These are phyloP conservation scores for Philypnodon macrostomus DNA, from an alignment of 2,797 vertebrate genomes.

Conservation along the genomic window DNA sequence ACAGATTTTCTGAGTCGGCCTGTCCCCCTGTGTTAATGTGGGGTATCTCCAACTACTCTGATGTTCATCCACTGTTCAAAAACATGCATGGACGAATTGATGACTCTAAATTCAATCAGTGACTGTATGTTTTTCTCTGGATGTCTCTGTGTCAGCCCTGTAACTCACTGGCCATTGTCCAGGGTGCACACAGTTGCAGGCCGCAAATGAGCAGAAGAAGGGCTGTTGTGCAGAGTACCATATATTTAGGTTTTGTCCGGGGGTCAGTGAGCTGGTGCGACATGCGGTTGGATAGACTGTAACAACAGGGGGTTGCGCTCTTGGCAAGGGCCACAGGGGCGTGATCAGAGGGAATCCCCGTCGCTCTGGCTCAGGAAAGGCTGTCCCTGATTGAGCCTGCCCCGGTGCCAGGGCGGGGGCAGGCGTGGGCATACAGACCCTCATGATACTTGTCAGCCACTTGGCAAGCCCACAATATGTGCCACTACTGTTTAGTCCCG, in stretches of 20 bases:
- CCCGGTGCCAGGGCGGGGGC: constrained; percentile 73
- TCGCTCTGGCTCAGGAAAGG: constrained; percentile 64
- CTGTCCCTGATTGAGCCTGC: constrained; percentile 63
- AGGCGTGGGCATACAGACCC: constrained; percentile 66
- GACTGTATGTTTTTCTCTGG: no score
- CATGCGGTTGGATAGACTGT: constrained; percentile 77
- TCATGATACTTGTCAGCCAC: constrained; percentile 72
- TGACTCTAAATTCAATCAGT: no score
- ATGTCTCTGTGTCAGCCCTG: no score
- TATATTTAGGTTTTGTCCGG: no score
- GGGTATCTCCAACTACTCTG: no score
- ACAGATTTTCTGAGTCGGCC: no score
- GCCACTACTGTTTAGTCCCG: constrained; percentile 64
- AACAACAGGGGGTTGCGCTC: constrained; percentile 63
- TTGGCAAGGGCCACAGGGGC: constrained; percentile 66
- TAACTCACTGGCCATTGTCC: no score
- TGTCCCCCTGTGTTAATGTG: no score
- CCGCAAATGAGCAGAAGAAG: constrained; percentile 59
- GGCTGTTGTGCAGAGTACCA: constrained; percentile 44
- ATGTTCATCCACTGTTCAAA: no score
- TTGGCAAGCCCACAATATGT: constrained; percentile 72
- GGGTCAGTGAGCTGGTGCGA: constrained; percentile 77
- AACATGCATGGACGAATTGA: no score
- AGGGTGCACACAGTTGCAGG: no score
- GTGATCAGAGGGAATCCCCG: constrained; percentile 77